phyloP scores from a whole-genome alignment of 2,113 vertebrate species.

The Geothlypis trichas region DNA sequence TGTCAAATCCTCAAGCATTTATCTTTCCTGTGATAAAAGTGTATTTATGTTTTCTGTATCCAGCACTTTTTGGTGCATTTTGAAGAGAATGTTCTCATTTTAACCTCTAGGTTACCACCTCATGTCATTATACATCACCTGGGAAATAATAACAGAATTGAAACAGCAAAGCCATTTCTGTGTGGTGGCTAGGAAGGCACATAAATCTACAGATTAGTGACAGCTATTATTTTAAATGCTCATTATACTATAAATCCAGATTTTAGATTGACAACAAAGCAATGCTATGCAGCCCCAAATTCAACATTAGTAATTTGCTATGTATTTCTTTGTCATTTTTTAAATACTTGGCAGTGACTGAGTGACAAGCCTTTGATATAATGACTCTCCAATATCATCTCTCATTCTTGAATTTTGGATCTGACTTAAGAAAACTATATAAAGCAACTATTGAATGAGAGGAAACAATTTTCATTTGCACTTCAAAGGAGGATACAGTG shows the following conservation, averaged over 20 bases:
- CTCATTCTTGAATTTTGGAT: slow-evolving; percentile 68
- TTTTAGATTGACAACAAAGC: slow-evolving; percentile 27
- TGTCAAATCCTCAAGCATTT: neutral
- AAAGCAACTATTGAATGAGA: slow-evolving; percentile 55
- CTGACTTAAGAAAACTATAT: slow-evolving; percentile 67
- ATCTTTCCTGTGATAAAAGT: neutral
- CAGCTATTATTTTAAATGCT: neutral
- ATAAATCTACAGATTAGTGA: neutral
- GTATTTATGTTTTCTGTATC: neutral
- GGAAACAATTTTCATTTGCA: slow-evolving; percentile 63
- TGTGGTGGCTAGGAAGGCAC: neutral
- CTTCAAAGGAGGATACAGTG: slow-evolving; percentile 38
- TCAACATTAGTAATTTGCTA: neutral
- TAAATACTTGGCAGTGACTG: slow-evolving; percentile 22
- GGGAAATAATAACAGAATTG: neutral
- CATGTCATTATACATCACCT: neutral
- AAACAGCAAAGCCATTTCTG: neutral
- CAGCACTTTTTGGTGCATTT: neutral
- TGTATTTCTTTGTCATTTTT: neutral
- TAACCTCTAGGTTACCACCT: neutral
- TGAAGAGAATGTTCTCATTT: neutral
- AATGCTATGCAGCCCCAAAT: neutral
- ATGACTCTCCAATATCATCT: slow-evolving; percentile 41
- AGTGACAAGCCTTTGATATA: slow-evolving; percentile 10
- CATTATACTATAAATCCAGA: neutral